phyloP scores from a whole-genome alignment of 1,140 invertebrate species.

The Drosophila nebulosa region DNA sequence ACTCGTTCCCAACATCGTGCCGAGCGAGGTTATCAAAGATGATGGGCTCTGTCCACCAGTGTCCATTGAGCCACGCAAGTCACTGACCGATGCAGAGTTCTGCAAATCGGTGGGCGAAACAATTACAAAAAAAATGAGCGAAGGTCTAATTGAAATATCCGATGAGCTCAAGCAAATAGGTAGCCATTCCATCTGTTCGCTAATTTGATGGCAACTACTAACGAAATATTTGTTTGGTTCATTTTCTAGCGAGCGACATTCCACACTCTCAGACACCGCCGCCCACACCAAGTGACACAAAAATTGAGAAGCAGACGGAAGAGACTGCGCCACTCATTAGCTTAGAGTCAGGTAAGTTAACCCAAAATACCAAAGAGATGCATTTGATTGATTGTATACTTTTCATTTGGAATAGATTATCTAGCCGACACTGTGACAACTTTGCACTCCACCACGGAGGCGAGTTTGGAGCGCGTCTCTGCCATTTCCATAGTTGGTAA shows the following conservation, averaged over 20 bases:
- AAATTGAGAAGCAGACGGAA: constrained; percentile 64
- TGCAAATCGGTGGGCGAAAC: constrained; percentile 79
- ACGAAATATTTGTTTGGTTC: neutral
- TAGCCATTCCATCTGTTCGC: constrained; percentile 24
- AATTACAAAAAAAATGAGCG: constrained; percentile 81
- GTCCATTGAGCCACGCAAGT: constrained; percentile 70
- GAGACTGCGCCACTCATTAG: constrained; percentile 32
- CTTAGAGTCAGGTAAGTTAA: constrained; percentile 46
- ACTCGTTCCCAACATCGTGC: constrained; percentile 25
- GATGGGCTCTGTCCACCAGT: constrained; percentile 51
- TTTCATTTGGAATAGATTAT: constrained; percentile 32
- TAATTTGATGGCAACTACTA: too few species aligned
- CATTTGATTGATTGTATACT: neutral
- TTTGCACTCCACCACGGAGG: constrained; percentile 73
- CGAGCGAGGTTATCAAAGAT: constrained; percentile 41
- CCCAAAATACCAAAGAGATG: neutral
- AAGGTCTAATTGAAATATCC: constrained; percentile 70
- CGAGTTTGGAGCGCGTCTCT: constrained; percentile 72
- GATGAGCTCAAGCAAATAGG: constrained; percentile 74
- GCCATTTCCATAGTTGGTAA: constrained; percentile 79
- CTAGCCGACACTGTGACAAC: constrained; percentile 68
- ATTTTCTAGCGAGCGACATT: constrained; percentile 71
- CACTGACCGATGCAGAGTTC: constrained; percentile 78
- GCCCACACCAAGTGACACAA: constrained; percentile 76
- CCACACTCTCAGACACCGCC: constrained; percentile 79